phyloP scores from a whole-genome alignment of 2,113 vertebrate genomes.

The Ardeotis arabs region DNA sequence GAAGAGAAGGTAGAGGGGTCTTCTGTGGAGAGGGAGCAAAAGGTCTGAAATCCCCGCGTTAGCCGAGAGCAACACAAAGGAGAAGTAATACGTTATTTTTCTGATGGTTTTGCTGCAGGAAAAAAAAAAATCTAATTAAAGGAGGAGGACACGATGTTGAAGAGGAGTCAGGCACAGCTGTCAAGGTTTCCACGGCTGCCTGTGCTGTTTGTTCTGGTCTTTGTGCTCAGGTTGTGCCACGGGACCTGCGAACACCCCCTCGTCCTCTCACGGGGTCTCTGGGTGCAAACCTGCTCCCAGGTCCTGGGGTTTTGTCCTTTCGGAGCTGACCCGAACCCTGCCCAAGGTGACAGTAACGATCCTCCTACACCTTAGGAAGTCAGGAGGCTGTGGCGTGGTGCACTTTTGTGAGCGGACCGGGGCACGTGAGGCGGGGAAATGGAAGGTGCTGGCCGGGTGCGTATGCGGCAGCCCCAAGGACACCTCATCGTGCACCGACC shows the following conservation, averaged over 20 bases:
- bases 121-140: background rate
- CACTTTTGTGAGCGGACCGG: fast-evolving
- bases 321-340: no score
- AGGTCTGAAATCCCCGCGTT: background rate
- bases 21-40: background rate
- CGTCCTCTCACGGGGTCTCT: fast-evolving
- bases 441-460: fast-evolving
- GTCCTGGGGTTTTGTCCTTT: fast-evolving
- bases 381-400: fast-evolving
- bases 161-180: background rate
- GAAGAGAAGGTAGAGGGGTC: no score
- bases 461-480: fast-evolving
- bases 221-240: fast-evolving
- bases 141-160: background rate
- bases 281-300: no score
- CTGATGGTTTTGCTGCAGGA: background rate
- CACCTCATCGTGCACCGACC: fast-evolving
- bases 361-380: fast-evolving
- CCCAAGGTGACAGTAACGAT: fast-evolving
- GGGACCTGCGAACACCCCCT: fast-evolving
- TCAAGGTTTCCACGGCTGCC: background rate
- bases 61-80: fast-evolving
- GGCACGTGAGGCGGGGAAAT: fast-evolving
- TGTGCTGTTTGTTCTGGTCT: fast-evolving
- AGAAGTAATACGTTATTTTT: fast-evolving